Percentiles rank a stretch among this genome's conserved stretches.
These are phyloP conservation scores for Drosophila cognata DNA, from an alignment of 2,888 invertebrate species.

Conservation along the genomic window DNA sequence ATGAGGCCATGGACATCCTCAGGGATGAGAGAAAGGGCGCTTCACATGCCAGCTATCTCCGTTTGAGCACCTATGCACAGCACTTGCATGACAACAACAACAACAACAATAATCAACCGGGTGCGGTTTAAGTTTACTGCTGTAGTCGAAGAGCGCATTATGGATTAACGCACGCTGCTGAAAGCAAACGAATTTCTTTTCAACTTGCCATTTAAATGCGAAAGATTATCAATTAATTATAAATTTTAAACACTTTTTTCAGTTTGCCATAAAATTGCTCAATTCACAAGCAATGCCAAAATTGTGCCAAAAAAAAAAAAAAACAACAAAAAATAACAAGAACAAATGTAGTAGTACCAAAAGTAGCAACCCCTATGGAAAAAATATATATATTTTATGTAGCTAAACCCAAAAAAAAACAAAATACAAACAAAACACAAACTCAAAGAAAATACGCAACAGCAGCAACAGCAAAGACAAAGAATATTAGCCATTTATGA, in stretches of 20 bases:
- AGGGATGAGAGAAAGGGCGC: conserved; percentile 84
- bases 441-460: conserved; percentile 50
- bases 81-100: conserved; percentile 70
- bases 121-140: conserved; percentile 15
- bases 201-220: conserved; percentile 37
- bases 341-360: conserved; percentile 32
- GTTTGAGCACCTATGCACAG: conserved; percentile 74
- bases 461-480: conserved; percentile 45
- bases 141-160: conserved; percentile 49
- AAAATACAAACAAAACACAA: conserved; percentile 14
- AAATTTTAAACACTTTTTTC: conserved; percentile 17
- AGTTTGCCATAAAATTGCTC: conserved; percentile 53
- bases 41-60: conserved; percentile 80
- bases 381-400: conserved; percentile 13
- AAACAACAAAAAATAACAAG: background rate
- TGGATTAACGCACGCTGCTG: conserved; percentile 62
- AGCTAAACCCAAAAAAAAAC: conserved; percentile 44
- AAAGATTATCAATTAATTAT: conserved; percentile 2
- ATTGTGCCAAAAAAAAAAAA: conserved; percentile 76
- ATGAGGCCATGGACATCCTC: conserved; percentile 84
- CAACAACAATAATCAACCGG: conserved; percentile 59
- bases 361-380: conserved; percentile 34
- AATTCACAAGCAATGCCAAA: conserved; percentile 67
- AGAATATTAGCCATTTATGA: conserved; percentile 59
- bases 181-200: conserved; percentile 41